Percentiles rank a stretch among this genome's conserved stretches.
These are phyloP conservation scores for Hecatera dysodea DNA, from an alignment of 2,888 invertebrate species.

Conservation along the genomic window DNA sequence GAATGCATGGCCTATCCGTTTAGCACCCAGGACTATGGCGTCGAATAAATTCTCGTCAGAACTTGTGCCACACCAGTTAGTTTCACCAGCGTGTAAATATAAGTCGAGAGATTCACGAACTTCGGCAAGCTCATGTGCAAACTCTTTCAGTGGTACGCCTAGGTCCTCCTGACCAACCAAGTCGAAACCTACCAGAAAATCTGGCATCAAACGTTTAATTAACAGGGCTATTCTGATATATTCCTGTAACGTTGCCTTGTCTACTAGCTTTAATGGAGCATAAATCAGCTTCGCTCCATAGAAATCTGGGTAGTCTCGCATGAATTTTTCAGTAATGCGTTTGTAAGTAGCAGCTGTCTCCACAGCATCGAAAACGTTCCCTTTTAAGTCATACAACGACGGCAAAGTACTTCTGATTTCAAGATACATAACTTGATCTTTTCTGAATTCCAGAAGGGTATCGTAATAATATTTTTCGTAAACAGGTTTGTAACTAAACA, in stretches of 20 bases:
- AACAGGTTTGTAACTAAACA: constrained; percentile 92
- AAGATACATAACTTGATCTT: constrained; percentile 93
- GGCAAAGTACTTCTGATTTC: constrained; percentile 93
- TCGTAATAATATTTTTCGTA: constrained; percentile 93
- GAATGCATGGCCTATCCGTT: constrained; percentile 95
- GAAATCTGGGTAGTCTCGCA: constrained; percentile 91
- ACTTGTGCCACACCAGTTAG: constrained; percentile 93
- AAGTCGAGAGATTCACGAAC: constrained; percentile 90
- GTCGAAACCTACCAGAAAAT: constrained; percentile 95
- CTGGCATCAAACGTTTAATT: constrained; percentile 90
- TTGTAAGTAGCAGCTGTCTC: constrained; percentile 91
- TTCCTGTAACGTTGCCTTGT: constrained; percentile 78
- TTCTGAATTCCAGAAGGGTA: constrained; percentile 91
- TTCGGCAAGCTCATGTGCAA: constrained; percentile 88
- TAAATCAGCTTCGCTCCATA: constrained; percentile 93
- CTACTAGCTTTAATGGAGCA: constrained; percentile 90
- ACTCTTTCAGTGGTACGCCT: constrained; percentile 91
- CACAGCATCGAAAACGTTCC: constrained; percentile 87
- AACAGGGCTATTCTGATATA: constrained; percentile 86
- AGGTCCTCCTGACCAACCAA: constrained; percentile 95
- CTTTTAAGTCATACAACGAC: constrained; percentile 92
- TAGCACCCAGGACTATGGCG: constrained; percentile 93
- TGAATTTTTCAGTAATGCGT: constrained; percentile 90
- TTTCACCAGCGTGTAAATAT: constrained; percentile 96
- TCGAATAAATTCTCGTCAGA: constrained; percentile 94